A percentile compares a stretch with the other conserved stretches of the same genome.
phyloP scores from a whole-genome alignment of 1,140 invertebrate species.

The Cydia amplana region DNA sequence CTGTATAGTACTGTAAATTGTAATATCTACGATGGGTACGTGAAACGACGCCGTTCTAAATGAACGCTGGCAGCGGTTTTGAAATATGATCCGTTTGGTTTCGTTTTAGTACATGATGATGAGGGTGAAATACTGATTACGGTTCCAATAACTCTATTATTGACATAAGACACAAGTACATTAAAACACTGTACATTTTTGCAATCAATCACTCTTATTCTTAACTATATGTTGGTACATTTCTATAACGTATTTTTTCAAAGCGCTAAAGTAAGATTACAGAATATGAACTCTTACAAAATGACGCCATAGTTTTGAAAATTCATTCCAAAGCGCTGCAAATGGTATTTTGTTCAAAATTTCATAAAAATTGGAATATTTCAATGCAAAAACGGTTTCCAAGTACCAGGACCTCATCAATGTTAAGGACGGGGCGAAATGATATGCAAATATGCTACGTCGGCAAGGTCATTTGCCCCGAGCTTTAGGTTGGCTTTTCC shows the following conservation, averaged over 20 bases:
- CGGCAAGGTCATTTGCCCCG: conserved; percentile 29
- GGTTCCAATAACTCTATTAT: too few species aligned
- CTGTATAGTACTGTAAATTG: too few species aligned
- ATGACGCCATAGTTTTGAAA: neutral
- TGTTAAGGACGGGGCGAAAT: conserved; percentile 3
- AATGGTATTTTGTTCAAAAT: neutral
- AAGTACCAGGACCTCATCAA: conserved; percentile 23
- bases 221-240: too few species aligned
- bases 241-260: too few species aligned
- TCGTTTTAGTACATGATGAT: too few species aligned
- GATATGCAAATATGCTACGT: conserved; percentile 24
- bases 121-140: too few species aligned
- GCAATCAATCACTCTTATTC: too few species aligned
- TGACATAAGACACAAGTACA: too few species aligned
- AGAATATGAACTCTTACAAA: neutral
- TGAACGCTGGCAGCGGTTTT: neutral
- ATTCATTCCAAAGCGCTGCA: neutral
- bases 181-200: too few species aligned
- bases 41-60: neutral
- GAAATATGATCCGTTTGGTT: too few species aligned
- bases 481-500: conserved; percentile 21
- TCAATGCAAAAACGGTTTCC: conserved; percentile 2
- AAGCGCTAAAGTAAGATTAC: too few species aligned
- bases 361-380: conserved; percentile 2
- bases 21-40: neutral